These are phyloP conservation scores for Desoria tigrina DNA, from an alignment of 2,888 invertebrate species.

Conservation along the genomic window DNA sequence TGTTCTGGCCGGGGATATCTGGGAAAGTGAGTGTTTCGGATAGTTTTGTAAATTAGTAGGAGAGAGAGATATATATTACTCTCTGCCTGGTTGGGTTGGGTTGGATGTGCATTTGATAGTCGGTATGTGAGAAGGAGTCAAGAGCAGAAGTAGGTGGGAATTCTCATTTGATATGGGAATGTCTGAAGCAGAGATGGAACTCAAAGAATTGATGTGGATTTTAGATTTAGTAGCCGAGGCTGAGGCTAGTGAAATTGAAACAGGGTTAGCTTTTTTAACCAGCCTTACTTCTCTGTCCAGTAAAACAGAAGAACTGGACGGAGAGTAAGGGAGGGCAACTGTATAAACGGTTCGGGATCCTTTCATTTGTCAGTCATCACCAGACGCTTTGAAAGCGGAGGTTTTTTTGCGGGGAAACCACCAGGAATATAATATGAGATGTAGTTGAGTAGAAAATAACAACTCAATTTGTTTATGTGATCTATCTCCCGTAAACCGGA, in stretches of 20 bases:
- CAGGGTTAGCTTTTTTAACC: too few relatives aligned
- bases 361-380: conserved; percentile 42
- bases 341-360: conserved; percentile 32
- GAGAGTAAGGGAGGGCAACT: too few relatives aligned
- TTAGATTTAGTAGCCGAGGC: too few relatives aligned
- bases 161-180: conserved; percentile 42
- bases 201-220: not conserved
- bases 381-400: conserved; percentile 26
- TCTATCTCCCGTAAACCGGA: too few relatives aligned
- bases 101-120: not conserved
- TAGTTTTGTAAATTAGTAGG: conserved; percentile 3
- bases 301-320: too few relatives aligned
- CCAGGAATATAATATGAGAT: conserved; percentile 2
- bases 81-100: not conserved
- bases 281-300: too few relatives aligned
- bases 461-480: too few relatives aligned
- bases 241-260: too few relatives aligned
- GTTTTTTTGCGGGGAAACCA: not conserved
- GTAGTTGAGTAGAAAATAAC: conserved; percentile 10
- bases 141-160: conserved; percentile 32
- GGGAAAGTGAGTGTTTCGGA: conserved; percentile 4
- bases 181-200: conserved; percentile 32
- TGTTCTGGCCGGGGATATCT: not conserved
- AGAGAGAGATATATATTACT: conserved; percentile 7
- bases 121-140: conserved; percentile 14